Percentiles rank a stretch among this genome's conserved stretches.
Conservation (phyloP, 64 coral and sea anemone genomes). For the Pocillopora damicornis region DNA sequence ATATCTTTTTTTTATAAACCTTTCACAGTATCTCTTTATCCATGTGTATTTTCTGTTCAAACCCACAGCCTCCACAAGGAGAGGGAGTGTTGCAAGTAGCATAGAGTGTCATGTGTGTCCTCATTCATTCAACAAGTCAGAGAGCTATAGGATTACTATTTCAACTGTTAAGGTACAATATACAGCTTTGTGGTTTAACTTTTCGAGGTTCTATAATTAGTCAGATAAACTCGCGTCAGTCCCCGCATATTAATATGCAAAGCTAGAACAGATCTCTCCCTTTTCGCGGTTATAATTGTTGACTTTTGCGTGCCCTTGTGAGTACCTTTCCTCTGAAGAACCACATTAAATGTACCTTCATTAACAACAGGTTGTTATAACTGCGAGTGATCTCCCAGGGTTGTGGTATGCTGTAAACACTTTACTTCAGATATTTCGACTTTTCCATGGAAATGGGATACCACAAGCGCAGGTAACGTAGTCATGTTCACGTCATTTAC, state of each 20-base stretch:
- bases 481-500: neutral
- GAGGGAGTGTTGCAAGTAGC: constrained; percentile 36
- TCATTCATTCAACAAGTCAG: constrained; percentile 59
- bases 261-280: too few species aligned
- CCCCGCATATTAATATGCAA: too few species aligned
- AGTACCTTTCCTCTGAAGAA: too few species aligned
- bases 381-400: constrained; percentile 64
- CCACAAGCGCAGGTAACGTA: constrained; percentile 72
- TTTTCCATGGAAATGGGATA: constrained; percentile 74
- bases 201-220: neutral
- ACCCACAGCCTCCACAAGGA: constrained; percentile 16
- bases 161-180: constrained; percentile 66
- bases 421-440: constrained; percentile 72
- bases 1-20: neutral
- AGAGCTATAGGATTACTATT: constrained; percentile 88
- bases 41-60: neutral
- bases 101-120: constrained; percentile 82
- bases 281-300: too few species aligned
- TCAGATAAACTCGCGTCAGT: neutral
- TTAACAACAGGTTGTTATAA: constrained; percentile 43
- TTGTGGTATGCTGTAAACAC: constrained; percentile 96
- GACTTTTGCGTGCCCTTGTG: too few species aligned
- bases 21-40: neutral
- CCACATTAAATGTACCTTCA: too few species aligned
- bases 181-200: neutral